Percentiles rank a stretch among this genome's conserved stretches.
phyloP scores from a whole-genome alignment of 2,888 invertebrate genomes.

The Cyaniris semiargus region DNA sequence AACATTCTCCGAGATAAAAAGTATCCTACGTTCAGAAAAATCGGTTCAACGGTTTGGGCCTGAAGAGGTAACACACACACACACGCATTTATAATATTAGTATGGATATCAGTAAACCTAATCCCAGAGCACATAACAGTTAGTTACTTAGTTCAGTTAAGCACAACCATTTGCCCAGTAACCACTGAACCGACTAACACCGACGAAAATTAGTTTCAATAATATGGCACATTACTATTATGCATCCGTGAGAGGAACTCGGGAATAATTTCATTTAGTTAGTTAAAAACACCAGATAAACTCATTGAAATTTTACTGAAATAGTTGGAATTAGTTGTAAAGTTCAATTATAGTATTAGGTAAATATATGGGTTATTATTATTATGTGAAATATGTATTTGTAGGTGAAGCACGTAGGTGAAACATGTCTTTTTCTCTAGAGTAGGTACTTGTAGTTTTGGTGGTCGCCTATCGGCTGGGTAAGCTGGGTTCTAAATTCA shows the following conservation, averaged over 20 bases:
- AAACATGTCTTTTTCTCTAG: too few species aligned
- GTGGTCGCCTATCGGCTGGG: too few species aligned
- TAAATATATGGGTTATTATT: too few species aligned
- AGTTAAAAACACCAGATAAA: background rate
- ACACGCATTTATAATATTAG: too few species aligned
- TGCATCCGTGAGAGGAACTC: background rate
- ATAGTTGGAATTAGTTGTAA: background rate
- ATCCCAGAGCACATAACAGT: background rate
- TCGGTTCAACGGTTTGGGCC: too few species aligned
- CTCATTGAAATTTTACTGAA: slow-evolving; percentile 2
- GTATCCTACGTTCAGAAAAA: too few species aligned
- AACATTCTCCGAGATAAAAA: too few species aligned
- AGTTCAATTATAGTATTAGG: background rate
- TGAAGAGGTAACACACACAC: too few species aligned
- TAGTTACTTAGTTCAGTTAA: background rate
- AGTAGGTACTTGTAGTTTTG: too few species aligned
- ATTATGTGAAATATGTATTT: too few species aligned
- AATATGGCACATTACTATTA: slow-evolving; percentile 1
- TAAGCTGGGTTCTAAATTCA: too few species aligned
- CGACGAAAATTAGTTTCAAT: slow-evolving; percentile 22
- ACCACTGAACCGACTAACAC: background rate
- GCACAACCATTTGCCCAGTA: background rate
- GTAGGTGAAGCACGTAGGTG: too few species aligned
- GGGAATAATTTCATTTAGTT: slow-evolving; percentile 3
- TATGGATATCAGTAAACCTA: background rate